Percentiles rank a stretch among this genome's conserved stretches.
Conservation (phyloP, 2,797 vertebrate genomes). For the Sphaeramia orbicularis region DNA sequence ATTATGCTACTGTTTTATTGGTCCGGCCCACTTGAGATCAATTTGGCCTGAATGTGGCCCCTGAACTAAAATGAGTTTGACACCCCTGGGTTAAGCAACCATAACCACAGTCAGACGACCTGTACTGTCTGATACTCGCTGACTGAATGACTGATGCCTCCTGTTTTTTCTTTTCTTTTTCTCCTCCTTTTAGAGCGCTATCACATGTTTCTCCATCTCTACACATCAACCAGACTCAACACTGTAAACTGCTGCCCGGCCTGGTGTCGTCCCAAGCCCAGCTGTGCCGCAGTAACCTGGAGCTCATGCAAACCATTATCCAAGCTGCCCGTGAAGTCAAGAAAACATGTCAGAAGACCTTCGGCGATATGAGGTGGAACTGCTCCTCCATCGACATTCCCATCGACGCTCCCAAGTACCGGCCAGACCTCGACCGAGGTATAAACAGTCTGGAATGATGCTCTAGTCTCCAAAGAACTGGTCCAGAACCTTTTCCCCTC, state of each 20-base stretch:
- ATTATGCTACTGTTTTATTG: no score
- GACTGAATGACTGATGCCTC: constrained; percentile 19
- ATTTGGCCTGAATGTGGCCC: no score
- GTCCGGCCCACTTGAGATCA: no score
- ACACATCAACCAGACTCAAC: constrained; percentile 95
- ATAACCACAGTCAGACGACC: neutral
- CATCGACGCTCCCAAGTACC: constrained; percentile 88
- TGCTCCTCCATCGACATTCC: constrained; percentile 95
- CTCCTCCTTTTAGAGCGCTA: constrained; percentile 84
- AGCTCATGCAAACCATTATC: constrained; percentile 96
- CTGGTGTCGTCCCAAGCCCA: constrained; percentile 96
- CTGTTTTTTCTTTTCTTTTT: constrained; percentile 14
- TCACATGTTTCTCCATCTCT: constrained; percentile 88
- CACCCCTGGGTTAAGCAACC: neutral
- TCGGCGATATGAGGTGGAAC: constrained; percentile 98
- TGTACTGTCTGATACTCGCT: neutral
- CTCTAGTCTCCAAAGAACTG: constrained; percentile 15
- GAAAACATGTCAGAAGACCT: constrained; percentile 96
- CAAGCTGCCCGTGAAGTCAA: constrained; percentile 94
- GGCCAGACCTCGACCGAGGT: constrained; percentile 98
- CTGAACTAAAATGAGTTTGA: no score
- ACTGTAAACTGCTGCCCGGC: constrained; percentile 95
- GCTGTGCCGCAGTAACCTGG: constrained; percentile 97
- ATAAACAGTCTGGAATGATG: constrained; percentile 41
- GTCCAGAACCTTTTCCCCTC: constrained; percentile 28